Evolutionary conservation across 2,888 invertebrate genomes (phyloP), one percentile per base, ranked within the genome.

Genomic region (Cantharis lateralis): DNA sequence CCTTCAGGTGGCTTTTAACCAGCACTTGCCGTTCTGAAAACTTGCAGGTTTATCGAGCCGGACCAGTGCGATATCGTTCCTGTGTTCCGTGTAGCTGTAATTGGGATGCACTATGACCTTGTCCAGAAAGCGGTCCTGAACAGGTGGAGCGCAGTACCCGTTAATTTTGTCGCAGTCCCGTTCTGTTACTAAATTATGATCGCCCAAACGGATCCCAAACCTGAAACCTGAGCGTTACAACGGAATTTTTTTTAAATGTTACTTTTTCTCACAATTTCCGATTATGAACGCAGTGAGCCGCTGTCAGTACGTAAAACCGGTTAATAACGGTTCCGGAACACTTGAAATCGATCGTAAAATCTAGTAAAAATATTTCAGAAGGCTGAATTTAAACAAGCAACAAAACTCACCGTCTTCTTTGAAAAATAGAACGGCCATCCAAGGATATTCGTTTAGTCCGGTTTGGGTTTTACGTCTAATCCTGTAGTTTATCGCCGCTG

Each of bases 11-110:
- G n/a, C n/a, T n/a, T n/a, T n/a, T n/a, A n/a, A n/a, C n/a, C n/a
- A n/a, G n/a, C 4, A 62, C 20, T 72, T 24, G 11, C 64, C 84
- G 88, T 87, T 79, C 88, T 88, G 86, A 81, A 87, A 90, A 15
- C 75, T 77, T 10, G 88, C 90, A 71, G 89, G 84, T 69, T 82
- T 85, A 0, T 89, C 86, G 18, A 92, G 84, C 75, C 90, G 87
- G 0, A 91, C 86, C 5, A 94, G 83, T 24, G 85, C 87, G 66
- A 88, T 87, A 72, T 88, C 88, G 75, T 86, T 80, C 81, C 88
- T 87, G n/a, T 86, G 87, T 11, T 69, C 72, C 63, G 63, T 72
- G 0, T 70, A 79, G 1, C 86, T 81, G 15, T 88, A 86, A 0
- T 85, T 81, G 0, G 85, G 85, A 78, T 90, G 89, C 0, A 86